Conservation (phyloP, 2,888 invertebrate species). For the Ichneumoninae sp. region DNA sequence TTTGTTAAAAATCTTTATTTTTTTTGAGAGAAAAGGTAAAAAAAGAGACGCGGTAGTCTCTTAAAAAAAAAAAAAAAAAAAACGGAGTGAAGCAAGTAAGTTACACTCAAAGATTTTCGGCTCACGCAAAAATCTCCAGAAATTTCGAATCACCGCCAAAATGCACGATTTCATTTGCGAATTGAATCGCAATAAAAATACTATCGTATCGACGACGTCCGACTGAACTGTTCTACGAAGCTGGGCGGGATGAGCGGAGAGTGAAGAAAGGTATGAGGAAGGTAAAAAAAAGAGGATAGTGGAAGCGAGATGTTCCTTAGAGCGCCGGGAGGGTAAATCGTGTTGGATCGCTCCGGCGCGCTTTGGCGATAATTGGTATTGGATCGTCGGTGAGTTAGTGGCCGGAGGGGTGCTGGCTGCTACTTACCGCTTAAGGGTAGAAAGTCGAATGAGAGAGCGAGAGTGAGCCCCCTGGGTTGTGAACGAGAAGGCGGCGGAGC, state of each 20-base stretch:
- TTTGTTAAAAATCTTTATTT: no score
- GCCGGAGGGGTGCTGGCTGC: conserved; percentile 65
- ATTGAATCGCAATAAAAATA: background rate
- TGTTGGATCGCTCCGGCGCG: conserved; percentile 59
- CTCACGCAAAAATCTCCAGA: background rate
- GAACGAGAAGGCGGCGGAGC: conserved; percentile 51
- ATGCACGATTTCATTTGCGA: background rate
- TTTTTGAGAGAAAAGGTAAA: no score
- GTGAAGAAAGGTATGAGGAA: background rate
- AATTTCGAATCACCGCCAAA: background rate
- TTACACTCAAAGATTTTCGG: background rate
- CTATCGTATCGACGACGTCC: background rate
- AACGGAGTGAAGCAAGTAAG: no score
- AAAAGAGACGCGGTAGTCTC: no score
- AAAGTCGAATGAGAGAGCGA: conserved; percentile 53
- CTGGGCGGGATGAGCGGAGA: background rate
- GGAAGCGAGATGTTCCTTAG: conserved; percentile 34
- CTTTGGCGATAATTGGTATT: conserved; percentile 74
- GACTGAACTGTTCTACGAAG: background rate
- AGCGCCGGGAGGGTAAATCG: conserved; percentile 46
- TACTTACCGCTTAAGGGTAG: conserved; percentile 37
- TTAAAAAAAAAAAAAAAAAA: no score
- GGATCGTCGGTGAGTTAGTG: conserved; percentile 74
- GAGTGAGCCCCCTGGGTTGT: conserved; percentile 32
- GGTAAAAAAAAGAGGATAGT: background rate